Evolutionary conservation across 2,888 invertebrate genomes (phyloP).

Genomic region (Cataglyphis altisquamis): DNA sequence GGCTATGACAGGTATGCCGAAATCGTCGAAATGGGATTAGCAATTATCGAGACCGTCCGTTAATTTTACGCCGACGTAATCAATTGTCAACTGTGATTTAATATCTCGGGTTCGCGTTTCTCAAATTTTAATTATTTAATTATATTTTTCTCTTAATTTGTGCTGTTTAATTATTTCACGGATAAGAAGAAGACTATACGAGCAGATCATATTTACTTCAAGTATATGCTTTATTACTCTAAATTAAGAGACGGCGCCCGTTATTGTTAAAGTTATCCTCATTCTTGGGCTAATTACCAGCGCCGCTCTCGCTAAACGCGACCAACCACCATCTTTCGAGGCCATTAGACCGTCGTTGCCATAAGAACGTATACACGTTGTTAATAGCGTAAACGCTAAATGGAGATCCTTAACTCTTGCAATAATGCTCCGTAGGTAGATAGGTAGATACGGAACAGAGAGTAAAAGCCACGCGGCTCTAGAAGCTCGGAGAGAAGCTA

Average conservation of each 20-base stretch:
- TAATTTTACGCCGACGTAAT: not conserved
- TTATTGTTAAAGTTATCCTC: constrained; percentile 34
- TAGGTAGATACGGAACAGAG: constrained; percentile 12
- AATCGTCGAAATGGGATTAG: constrained; percentile 32
- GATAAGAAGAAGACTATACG: not conserved
- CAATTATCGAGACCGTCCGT: constrained; percentile 7
- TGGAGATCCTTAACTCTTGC: constrained; percentile 30
- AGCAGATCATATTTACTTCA: not conserved
- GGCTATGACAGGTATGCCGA: constrained; percentile 38
- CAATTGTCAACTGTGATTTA: not conserved
- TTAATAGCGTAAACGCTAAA: constrained; percentile 42
- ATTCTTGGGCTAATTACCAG: constrained; percentile 59
- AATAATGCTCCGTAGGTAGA: constrained; percentile 33
- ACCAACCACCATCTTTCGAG: constrained; percentile 69
- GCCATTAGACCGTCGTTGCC: constrained; percentile 66
- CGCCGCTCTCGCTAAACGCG: constrained; percentile 74
- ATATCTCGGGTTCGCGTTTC: not conserved
- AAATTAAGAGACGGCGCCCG: constrained; percentile 25
- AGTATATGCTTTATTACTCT: constrained; percentile 14
- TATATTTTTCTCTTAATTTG: not conserved
- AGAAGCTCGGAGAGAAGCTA: constrained; percentile 39
- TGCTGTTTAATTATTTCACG: not conserved
- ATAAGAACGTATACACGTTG: constrained; percentile 30
- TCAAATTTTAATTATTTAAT: not conserved
- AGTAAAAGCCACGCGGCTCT: constrained; percentile 30